Base-by-base conservation (phyloP, 2,797 vertebrate species). In the Fistularia commersonii region DNA sequence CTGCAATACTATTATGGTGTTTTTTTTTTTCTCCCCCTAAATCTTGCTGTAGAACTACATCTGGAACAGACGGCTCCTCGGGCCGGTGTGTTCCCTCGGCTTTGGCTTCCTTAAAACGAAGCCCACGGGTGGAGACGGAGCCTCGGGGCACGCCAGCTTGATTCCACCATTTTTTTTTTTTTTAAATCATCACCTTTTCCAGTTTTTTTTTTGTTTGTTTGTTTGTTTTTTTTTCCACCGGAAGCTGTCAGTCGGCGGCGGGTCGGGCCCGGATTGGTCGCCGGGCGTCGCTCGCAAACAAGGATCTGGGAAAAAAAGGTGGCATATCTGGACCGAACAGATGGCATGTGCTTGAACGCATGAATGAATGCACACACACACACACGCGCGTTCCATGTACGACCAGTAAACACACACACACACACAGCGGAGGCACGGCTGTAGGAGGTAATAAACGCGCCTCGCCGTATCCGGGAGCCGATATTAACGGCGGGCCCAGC, bases 291-390 rank as follows among this genome's bases (percentile, higher is more conserved):
- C 72, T 66, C 66, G 52, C 61, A 77, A 68, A 74, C 67, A 57
- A 23, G 56, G 53, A 76, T 48, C 32, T 33, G 72, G 61, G 23
- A 23, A 23, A 23, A 61, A 54, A 72, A 63, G 67, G 76, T 81
- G 65, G 67, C 75, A 60, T 85, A 86, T 88, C 84, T 83, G 37
- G 48, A 49, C 75, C 58, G 72, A 83, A 81, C 85, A 88, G 81
- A 88, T 82, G 82, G 80, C 61, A 55, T 72, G 59, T 64, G 71
- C 64, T 50, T 6, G 42, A 52, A 56, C 48, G 75, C 76, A 82
- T 76, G 77, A 72, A 77, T 80, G 66, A 71, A 58, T 61, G 67
- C 63, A 61, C 59, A 54, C 66, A 61, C 47, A 3, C 45, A 50
- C 10, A 3, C 41, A 40, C 34, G 12, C 45, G 14, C 23, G 4